Evolutionary conservation across 2,797 vertebrate genomes (phyloP), one percentile per base, ranked within the genome.

Genomic region (Gallinago solitaria): DNA sequence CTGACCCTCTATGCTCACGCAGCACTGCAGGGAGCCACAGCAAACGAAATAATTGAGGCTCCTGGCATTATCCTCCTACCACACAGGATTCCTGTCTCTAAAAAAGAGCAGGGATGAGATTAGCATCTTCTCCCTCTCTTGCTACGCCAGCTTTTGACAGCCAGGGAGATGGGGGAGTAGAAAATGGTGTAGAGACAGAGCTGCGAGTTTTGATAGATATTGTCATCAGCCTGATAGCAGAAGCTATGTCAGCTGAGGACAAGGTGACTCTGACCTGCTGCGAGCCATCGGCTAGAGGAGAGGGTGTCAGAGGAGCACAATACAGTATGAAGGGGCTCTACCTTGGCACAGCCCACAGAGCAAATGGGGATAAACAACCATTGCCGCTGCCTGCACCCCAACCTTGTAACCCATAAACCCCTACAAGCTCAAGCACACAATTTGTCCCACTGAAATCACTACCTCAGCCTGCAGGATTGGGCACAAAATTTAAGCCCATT

Each of bases 71-170:
- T 88, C 76, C 67, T 91, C 73, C 79, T 64, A 79, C 61, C n/a
- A 23, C 59, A 41, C 5, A 43, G 76, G 67, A 86, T 83, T 93
- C 70, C 51, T 64, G 51, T 9, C 95, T 90, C 90, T 94, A 64
- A 90, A 95, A 84, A 2, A 3, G 74, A 82, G 32, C 37, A 70
- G 56, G 48, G 18, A 83, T 71, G 80, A 86, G 79, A 94, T 95
- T 77, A 84, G 67, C 83, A 90, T 89, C 83, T 82, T 91, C 85
- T 92, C 48, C 41, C 51, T 77, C 88, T 33, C 85, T 87, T 75
- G 77, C 70, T 65, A 11, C 2, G 3, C 50, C 73, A 88, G 77
- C 54, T 94, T 95, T 94, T 95, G 88, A 93, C 90, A 92, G 65
- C 74, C 39, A 87, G 78, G 70, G 85, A 84, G 87, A 33, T 7